phyloP scores from a whole-genome alignment of 2,113 vertebrate genomes.

The Rhinogobius similis region DNA sequence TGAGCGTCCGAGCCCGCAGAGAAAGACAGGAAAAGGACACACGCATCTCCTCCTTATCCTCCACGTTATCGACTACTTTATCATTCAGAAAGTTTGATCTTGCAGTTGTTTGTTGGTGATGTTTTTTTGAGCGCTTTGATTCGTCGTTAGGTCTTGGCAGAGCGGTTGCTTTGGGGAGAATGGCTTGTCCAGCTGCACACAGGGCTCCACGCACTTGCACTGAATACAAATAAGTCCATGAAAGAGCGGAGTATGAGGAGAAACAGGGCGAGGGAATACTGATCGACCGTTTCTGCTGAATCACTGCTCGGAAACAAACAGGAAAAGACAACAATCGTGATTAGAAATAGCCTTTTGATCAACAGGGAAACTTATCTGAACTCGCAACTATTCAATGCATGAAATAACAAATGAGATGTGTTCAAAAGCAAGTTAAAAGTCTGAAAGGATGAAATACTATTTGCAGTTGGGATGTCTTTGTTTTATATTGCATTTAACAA shows the following conservation, averaged over 20 bases:
- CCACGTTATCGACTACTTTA: no score
- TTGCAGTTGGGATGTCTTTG: no score
- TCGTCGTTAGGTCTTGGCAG: constrained; percentile 6
- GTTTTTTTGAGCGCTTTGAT: background rate
- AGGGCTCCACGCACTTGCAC: constrained; percentile 45
- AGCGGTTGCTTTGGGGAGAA: constrained; percentile 6
- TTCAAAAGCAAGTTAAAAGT: background rate
- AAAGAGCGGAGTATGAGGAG: constrained; percentile 48
- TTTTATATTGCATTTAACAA: background rate
- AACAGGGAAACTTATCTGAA: background rate
- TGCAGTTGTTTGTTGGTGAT: no score
- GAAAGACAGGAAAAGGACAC: constrained; percentile 33
- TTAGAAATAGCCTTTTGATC: background rate
- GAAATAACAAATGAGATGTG: background rate
- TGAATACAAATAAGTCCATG: constrained; percentile 70
- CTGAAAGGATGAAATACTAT: background rate
- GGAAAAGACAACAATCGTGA: background rate
- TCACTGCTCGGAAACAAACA: constrained; percentile 54
- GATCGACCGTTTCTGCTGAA: constrained; percentile 65
- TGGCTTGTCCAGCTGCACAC: constrained; percentile 58
- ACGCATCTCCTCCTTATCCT: no score
- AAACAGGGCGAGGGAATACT: constrained; percentile 57
- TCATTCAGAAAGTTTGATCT: no score
- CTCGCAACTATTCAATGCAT: background rate
- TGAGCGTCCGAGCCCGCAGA: constrained; percentile 38